These are phyloP conservation scores for Esox lucius DNA, from an alignment of 2,797 vertebrate species.

Conservation along the genomic window DNA sequence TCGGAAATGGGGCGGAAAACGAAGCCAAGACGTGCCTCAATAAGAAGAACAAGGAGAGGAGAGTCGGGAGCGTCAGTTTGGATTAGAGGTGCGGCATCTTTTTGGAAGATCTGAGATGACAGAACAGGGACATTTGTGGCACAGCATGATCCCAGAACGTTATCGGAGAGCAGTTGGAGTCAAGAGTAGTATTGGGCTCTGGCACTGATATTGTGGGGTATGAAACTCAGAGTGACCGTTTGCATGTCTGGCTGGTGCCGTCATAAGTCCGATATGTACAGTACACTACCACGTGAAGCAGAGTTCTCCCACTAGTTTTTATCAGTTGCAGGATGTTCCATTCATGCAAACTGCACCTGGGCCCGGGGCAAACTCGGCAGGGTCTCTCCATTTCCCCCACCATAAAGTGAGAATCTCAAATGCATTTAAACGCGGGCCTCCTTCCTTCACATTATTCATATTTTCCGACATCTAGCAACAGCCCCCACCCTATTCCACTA, in stretches of 20 bases:
- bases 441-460: constrained; percentile 46
- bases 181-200: no score
- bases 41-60: constrained; percentile 38
- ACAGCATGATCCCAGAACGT: background rate
- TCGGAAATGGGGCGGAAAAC: constrained; percentile 69
- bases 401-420: constrained; percentile 42
- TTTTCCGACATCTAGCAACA: constrained; percentile 43
- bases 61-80: constrained; percentile 39
- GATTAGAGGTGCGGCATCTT: constrained; percentile 39
- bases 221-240: no score
- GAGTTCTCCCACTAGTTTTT: background rate
- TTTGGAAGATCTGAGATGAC: constrained; percentile 50
- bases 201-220: no score
- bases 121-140: constrained; percentile 27
- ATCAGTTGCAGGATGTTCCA: constrained; percentile 16
- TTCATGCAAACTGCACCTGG: background rate
- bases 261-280: no score
- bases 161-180: background rate
- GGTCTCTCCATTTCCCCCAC: constrained; percentile 36
- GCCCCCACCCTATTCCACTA: no score
- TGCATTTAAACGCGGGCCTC: constrained; percentile 27
- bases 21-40: constrained; percentile 48
- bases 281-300: background rate
- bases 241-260: no score
- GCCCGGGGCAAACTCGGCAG: constrained; percentile 43